These are phyloP conservation scores for Eucera pruinosa DNA, from an alignment of 2,888 invertebrate species.

Conservation along the genomic window DNA sequence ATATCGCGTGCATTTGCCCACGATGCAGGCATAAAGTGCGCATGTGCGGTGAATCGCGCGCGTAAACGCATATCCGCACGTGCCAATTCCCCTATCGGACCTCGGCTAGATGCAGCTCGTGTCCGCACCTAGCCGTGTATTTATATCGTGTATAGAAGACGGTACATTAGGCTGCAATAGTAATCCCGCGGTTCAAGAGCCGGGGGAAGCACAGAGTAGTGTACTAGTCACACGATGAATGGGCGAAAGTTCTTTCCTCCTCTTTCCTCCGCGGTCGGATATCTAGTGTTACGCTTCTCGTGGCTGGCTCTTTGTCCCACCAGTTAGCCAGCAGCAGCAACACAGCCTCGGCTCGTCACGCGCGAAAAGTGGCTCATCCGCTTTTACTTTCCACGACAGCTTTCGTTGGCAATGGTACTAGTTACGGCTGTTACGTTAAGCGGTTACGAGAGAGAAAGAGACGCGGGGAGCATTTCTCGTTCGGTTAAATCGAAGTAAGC, in stretches of 20 bases:
- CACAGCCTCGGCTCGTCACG: conserved; percentile 52
- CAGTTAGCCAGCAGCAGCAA: conserved; percentile 28
- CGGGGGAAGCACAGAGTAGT: not conserved
- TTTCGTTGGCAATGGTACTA: conserved; percentile 84
- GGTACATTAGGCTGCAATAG: conserved; percentile 38
- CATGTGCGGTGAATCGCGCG: conserved; percentile 8
- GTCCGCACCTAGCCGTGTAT: conserved; percentile 29
- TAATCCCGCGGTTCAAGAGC: conserved; percentile 55
- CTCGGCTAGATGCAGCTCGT: conserved; percentile 44
- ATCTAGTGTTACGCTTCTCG: conserved; percentile 2
- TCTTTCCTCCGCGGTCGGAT: conserved; percentile 47
- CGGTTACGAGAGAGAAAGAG: conserved; percentile 72
- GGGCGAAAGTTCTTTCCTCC: conserved; percentile 72
- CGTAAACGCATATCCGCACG: conserved; percentile 40
- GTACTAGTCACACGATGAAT: conserved; percentile 62
- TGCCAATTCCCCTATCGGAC: conserved; percentile 42
- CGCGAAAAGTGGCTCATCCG: conserved; percentile 79
- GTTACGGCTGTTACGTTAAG: conserved; percentile 82
- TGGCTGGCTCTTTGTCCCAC: conserved; percentile 43
- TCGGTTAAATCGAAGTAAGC: conserved; percentile 55
- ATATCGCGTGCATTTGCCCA: conserved; percentile 4
- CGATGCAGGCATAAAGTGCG: conserved; percentile 7
- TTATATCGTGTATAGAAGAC: conserved; percentile 47
- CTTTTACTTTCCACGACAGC: conserved; percentile 81
- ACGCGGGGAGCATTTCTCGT: conserved; percentile 38